Percentiles rank a stretch among this genome's conserved stretches.
Conservation (phyloP, 2,113 vertebrate species). For the Syngnathus floridae region DNA sequence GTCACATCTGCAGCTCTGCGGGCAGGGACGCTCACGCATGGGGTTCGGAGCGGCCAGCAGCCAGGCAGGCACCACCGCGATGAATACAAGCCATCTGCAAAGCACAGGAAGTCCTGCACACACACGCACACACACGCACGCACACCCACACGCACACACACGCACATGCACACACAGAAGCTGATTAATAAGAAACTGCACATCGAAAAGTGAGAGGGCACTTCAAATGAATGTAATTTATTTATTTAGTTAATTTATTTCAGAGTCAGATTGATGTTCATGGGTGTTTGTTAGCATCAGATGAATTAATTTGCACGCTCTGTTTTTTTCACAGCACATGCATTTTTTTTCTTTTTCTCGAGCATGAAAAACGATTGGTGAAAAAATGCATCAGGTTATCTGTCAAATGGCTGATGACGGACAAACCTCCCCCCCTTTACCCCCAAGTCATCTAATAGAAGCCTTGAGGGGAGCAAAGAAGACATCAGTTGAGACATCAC, state of each 20-base stretch:
- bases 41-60: conserved; percentile 70
- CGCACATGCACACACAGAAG: background rate
- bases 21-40: conserved; percentile 87
- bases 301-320: background rate
- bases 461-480: conserved; percentile 19
- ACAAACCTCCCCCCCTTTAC: conserved; percentile 2
- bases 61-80: conserved; percentile 69
- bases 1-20: conserved; percentile 90
- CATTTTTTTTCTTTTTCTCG: conserved; percentile 29
- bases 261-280: no score
- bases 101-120: conserved; percentile 70
- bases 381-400: conserved; percentile 21
- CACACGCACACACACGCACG: conserved; percentile 26
- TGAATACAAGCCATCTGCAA: conserved; percentile 74
- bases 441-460: conserved; percentile 33
- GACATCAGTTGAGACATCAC: conserved; percentile 7
- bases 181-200: background rate
- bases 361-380: background rate
- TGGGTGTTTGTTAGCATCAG: background rate
- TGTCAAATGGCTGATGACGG: conserved; percentile 27
- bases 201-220: background rate
- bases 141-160: conserved; percentile 15
- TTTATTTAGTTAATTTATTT: background rate
- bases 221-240: background rate
- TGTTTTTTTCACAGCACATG: background rate